Conservation (phyloP, 2,888 invertebrate genomes). For the Harmothoe impar region DNA sequence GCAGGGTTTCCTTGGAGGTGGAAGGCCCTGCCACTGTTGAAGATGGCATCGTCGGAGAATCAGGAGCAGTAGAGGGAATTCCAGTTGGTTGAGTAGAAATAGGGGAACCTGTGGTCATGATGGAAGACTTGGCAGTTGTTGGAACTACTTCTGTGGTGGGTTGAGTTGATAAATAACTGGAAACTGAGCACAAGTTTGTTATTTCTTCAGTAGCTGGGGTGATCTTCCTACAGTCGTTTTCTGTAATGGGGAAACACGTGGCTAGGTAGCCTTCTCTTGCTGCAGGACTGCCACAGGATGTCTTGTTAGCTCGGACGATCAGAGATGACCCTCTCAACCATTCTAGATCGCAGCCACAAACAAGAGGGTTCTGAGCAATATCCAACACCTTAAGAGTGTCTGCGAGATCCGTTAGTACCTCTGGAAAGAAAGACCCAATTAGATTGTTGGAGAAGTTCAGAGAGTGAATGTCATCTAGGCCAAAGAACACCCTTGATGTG, state of each 20-base stretch:
- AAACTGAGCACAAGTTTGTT: background rate
- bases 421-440: constrained; percentile 2
- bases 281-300: background rate
- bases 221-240: constrained; percentile 22
- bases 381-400: constrained; percentile 18
- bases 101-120: background rate
- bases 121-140: background rate
- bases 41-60: background rate
- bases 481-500: constrained; percentile 3
- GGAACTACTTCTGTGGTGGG: background rate
- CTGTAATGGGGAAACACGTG: background rate
- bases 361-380: background rate
- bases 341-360: constrained; percentile 53
- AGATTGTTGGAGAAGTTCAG: constrained; percentile 21
- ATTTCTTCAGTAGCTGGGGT: constrained; percentile 6
- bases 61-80: background rate
- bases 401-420: background rate
- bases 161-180: background rate
- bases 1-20: background rate
- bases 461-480: constrained; percentile 17
- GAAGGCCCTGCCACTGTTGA: background rate
- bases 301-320: background rate
- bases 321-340: constrained; percentile 23
- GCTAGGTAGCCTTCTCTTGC: background rate
- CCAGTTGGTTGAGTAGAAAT: background rate